A percentile compares a stretch with the other conserved stretches of the same genome.
Conservation (phyloP, 1,140 invertebrate species). For the Myzus persicae region DNA sequence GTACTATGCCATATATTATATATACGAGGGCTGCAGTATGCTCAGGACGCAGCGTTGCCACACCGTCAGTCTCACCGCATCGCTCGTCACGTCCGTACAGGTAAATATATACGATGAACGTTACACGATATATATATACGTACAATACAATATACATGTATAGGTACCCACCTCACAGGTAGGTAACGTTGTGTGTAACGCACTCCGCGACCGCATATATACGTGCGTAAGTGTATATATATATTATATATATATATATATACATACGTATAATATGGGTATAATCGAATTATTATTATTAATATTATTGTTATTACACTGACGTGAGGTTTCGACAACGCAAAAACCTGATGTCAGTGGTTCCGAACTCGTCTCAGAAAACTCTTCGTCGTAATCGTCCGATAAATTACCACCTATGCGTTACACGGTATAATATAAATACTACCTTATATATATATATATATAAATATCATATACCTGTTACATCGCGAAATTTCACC, state of each 20-base stretch:
- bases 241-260: too few species aligned
- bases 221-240: not conserved
- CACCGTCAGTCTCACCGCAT: not conserved
- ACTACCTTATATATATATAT: not conserved
- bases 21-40: not conserved
- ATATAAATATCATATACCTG: too few species aligned
- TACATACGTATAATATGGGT: not conserved
- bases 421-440: too few species aligned
- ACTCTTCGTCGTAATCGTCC: not conserved
- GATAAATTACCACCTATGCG: not conserved
- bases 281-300: not conserved
- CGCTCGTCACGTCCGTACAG: not conserved
- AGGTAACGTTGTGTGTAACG: not conserved
- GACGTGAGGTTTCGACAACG: not conserved
- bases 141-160: too few species aligned
- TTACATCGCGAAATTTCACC: not conserved
- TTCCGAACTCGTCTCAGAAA: not conserved
- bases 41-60: not conserved
- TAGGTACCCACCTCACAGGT: not conserved
- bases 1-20: not conserved
- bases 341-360: not conserved
- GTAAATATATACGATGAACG: not conserved
- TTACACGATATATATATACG: not conserved
- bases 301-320: not conserved
- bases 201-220: not conserved